Base-by-base conservation (phyloP, 2,797 vertebrate genomes). In the Micropoecilia bifurca region DNA sequence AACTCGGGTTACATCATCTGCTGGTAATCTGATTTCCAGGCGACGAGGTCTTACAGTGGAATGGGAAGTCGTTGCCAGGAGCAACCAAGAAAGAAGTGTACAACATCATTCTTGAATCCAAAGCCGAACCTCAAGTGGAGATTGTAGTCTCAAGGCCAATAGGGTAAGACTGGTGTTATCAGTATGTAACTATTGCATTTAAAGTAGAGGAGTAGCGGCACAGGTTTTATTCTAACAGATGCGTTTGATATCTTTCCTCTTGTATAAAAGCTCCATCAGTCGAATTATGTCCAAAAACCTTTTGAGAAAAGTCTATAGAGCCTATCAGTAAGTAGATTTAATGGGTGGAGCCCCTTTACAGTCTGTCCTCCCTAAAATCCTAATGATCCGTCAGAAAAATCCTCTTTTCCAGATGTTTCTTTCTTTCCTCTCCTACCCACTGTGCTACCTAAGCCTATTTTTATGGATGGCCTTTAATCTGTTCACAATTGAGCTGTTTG, bases 71-170 rank as follows among this genome's bases (percentile, higher is more conserved):
- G 33, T 96, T 99, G 94, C 98, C 97, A 36, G 98, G 98, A 94
- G 98, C 98, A 93, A 99, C 98, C 91, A 98, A 99, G 95, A 98
- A 99, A 96, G 98, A 99, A 95, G 98, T 99, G 93, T 99, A 99
- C 97, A 99, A 99, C 95, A 99, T 99, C 90, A 99, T 99, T 95
- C 97, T 99, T 92, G 98, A 99, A 91, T 99, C 98, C 83, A 99
- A 99, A 96, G 97, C 98, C 86, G 97, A 98, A 94, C 98, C 97
- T 95, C 98, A 99, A 96, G 98, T 99, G 91, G 98, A 99, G 96
- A 98, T 99, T 91, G 97, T 99, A 91, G 98, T 99, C 95, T 99
- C 98, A 79, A 97, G 98, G 92, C 98, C 98, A 90, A 99, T 99
- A 93, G 97, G 98, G 98, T 99, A 96, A 97, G 97, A 85, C 71